These are phyloP conservation scores for Lepidurus arcticus DNA, from an alignment of 1,140 invertebrate species.

Conservation along the genomic window DNA sequence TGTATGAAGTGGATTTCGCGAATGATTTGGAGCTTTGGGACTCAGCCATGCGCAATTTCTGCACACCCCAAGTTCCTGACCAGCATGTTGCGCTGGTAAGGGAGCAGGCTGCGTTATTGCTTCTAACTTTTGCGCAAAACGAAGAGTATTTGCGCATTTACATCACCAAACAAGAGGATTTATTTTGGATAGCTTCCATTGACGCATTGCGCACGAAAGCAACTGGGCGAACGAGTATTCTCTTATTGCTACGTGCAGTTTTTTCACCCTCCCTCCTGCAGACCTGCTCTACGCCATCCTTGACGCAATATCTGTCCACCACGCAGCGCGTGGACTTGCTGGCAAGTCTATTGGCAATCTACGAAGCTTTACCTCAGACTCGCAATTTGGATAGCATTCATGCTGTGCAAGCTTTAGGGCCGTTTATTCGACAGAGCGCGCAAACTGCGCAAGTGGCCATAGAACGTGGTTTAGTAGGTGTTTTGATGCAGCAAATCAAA, in stretches of 20 bases:
- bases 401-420: not conserved
- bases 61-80: not conserved
- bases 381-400: not conserved
- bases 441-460: not conserved
- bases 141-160: not conserved
- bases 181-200: not conserved
- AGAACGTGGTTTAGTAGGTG: not conserved
- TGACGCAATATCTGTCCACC: not conserved
- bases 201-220: not conserved
- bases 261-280: not conserved
- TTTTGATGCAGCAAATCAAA: not conserved
- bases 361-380: not conserved
- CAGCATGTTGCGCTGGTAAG: not conserved
- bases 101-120: slow-evolving; percentile 4
- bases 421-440: not conserved
- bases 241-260: not conserved
- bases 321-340: not conserved
- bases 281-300: not conserved
- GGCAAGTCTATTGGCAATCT: not conserved
- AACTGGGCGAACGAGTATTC: not conserved
- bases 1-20: not conserved
- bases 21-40: slow-evolving; percentile 3
- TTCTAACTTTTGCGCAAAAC: not conserved
- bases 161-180: not conserved
- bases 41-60: not conserved